A percentile compares a stretch with the other conserved stretches of the same genome.
These are phyloP conservation scores for Polypterus bichir DNA, from an alignment of 2,113 vertebrate species.

Conservation along the genomic window DNA sequence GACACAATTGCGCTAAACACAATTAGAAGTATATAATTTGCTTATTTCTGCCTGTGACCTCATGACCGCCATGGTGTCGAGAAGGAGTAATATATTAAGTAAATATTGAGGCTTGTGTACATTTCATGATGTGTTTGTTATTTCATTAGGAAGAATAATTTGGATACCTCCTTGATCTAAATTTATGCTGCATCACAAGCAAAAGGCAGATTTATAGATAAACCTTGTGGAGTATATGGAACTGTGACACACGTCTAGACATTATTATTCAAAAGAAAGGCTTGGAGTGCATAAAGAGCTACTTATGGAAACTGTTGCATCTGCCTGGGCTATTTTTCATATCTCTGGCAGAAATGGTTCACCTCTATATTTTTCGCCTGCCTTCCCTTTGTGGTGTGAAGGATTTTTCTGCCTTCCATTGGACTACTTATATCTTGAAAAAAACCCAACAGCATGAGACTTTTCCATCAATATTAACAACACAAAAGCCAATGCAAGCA, in stretches of 20 bases:
- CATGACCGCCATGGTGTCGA: no score
- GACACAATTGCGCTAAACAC: no score
- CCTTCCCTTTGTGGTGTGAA: neutral
- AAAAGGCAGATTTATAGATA: neutral
- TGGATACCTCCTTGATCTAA: no score
- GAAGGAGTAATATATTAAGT: no score
- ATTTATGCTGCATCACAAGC: no score
- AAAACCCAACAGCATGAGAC: slow-evolving; percentile 8
- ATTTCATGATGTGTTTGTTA: no score
- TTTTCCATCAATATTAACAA: slow-evolving; percentile 12
- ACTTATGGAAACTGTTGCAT: neutral
- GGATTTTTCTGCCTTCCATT: slow-evolving; percentile 3
- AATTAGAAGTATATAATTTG: no score
- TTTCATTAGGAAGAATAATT: no score
- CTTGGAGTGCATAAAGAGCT: neutral
- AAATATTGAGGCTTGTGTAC: no score
- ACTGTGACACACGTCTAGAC: neutral
- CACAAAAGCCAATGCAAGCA: slow-evolving; percentile 10
- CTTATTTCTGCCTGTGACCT: no score
- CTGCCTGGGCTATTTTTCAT: neutral
- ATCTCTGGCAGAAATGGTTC: neutral
- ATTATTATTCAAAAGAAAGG: neutral
- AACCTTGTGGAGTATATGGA: neutral
- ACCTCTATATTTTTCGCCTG: neutral
- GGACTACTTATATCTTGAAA: slow-evolving; percentile 7